Conservation (phyloP, 30 jellyfish, hydroid and myxozoan genomes). For the Turritopsis dohrnii region DNA sequence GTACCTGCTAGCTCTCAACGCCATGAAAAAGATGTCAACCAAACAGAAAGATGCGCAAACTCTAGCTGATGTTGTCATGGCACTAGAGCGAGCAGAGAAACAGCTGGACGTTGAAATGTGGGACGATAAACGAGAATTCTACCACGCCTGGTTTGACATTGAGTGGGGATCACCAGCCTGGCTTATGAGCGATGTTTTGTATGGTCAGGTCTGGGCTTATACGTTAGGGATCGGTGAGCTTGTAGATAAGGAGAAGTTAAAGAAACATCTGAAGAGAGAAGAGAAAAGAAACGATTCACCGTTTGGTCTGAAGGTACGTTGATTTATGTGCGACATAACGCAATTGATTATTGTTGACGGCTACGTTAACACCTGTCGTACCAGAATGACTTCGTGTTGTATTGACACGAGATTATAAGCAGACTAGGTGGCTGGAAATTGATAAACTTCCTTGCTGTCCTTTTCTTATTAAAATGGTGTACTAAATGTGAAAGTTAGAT, state of each 20-base stretch:
- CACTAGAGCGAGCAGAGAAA: slow-evolving; percentile 70
- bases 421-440: no score
- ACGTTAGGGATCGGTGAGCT: slow-evolving; percentile 94
- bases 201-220: slow-evolving; percentile 97
- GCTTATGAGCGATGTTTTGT: slow-evolving; percentile 91
- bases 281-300: slow-evolving; percentile 92
- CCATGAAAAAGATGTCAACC: slow-evolving; percentile 82
- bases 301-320: slow-evolving; percentile 83
- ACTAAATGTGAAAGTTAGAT: no score
- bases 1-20: slow-evolving; percentile 68
- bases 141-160: slow-evolving; percentile 98
- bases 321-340: neutral
- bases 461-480: no score
- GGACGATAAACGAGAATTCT: slow-evolving; percentile 85
- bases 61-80: slow-evolving; percentile 39
- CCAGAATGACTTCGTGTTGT: no score
- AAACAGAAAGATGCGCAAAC: slow-evolving; percentile 40
- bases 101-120: slow-evolving; percentile 94
- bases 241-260: slow-evolving; percentile 66
- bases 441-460: no score
- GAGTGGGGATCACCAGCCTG: slow-evolving; percentile 98
- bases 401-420: no score
- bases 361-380: no score
- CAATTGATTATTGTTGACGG: neutral
- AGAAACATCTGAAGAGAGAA: slow-evolving; percentile 70